phyloP scores from a whole-genome alignment of 2,113 vertebrate species.

The Pygoscelis adeliae region DNA sequence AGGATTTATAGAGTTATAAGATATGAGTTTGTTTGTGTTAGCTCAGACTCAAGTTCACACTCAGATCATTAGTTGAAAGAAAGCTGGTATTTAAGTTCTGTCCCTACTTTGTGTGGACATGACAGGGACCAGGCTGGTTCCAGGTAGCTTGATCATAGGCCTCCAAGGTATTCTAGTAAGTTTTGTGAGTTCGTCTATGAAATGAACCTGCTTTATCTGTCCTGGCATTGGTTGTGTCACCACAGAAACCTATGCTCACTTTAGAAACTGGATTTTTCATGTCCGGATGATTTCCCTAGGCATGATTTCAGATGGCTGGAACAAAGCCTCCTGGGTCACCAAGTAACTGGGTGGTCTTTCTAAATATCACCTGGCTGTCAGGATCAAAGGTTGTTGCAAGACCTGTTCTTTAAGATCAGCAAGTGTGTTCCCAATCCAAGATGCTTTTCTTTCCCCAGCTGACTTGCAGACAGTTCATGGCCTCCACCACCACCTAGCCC shows the following conservation, averaged over 20 bases:
- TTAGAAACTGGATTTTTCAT: not conserved
- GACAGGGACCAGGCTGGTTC: not conserved
- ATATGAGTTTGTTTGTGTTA: not conserved
- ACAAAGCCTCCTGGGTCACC: not conserved
- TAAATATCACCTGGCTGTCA: not conserved
- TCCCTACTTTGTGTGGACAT: not conserved
- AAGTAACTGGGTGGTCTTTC: not conserved
- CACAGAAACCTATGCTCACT: not conserved
- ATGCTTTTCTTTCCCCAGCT: not conserved
- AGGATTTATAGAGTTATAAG: not conserved
- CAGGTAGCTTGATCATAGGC: not conserved
- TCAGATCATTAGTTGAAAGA: not conserved
- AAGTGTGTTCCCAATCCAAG: not conserved
- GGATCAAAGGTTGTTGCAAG: not conserved
- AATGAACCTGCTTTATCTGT: not conserved
- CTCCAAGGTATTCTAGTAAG: not conserved
- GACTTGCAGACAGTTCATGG: not conserved
- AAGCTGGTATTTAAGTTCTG: not conserved
- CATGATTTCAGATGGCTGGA: not conserved
- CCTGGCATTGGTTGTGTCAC: not conserved
- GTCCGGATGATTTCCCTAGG: not conserved
- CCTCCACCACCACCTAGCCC: not conserved
- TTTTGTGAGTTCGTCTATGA: not conserved
- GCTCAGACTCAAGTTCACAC: not conserved
- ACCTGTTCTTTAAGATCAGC: not conserved